Evolutionary conservation across 2,888 invertebrate genomes (phyloP), one percentile per base, ranked within the genome.

Genomic region (Steinernema carpocapsae): DNA sequence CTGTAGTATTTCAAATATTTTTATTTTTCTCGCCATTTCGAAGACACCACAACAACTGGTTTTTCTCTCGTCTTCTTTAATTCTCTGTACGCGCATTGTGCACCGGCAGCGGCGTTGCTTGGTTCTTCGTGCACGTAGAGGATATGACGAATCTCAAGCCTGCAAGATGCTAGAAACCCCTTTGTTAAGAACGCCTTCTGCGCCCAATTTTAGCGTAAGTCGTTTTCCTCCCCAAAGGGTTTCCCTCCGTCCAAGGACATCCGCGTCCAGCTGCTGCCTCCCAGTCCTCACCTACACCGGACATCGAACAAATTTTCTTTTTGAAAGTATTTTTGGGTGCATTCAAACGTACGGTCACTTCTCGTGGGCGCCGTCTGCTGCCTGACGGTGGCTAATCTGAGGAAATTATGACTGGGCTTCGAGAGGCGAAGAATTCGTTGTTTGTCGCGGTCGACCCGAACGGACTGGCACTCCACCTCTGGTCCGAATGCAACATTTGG

Each of bases 401-500:
- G 64, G 64, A 2, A 24, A 64, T 64, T 17, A 32, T 48, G 48
- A 48, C 4, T 48, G 48, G 48, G 17, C 37, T 37, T 10, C 4
- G 37, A 10, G 37, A 37, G 10, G 37, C 37, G 10, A 14, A 17
- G 48, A 32, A 26, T 6, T 56, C 64, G 64, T 64, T 64, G 64
- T 64, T 64, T 64, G 64, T 64, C 32, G 64, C 64, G 29, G 64
- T 29, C 29, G 64, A 37, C 29, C 64, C 64, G 64, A 32, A 37
- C 37, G 37, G 29, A 32, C 32, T 64, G 64, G 64, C 64, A 64
- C 64, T 56, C 64, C 19, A 48, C 48, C 48, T 17, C 48, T 3
- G 19, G 48, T 48, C 19, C 64, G 64, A 64, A 64, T 37, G 64
- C 64, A 64, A 64, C 64, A 64, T 64, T 56, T 19, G 56, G 24